phyloP scores from a whole-genome alignment of 2,113 vertebrate genomes.

The Abramis brama region DNA sequence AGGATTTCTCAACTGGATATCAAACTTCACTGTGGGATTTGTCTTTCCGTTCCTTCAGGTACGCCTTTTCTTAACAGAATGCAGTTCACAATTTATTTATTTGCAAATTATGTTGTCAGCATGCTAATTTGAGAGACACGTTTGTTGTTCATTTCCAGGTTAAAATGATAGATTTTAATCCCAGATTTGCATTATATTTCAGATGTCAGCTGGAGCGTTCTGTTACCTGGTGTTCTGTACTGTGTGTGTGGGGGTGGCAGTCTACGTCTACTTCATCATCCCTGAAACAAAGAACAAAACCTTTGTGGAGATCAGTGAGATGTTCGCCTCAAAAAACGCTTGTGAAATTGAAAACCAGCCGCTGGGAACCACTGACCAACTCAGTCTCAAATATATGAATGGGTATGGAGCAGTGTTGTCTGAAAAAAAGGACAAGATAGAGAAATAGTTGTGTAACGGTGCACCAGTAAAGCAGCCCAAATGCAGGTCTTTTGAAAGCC shows the following conservation, averaged over 20 bases:
- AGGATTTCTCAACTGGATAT: slow-evolving; percentile 90
- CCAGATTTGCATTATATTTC: slow-evolving; percentile 12
- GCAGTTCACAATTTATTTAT: too few species aligned
- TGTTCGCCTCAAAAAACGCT: slow-evolving; percentile 74
- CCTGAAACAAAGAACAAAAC: slow-evolving; percentile 91
- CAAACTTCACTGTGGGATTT: slow-evolving; percentile 88
- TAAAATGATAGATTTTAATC: neutral
- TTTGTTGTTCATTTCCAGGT: neutral
- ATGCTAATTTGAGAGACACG: neutral
- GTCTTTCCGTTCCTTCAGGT: slow-evolving; percentile 93
- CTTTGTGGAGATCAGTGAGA: slow-evolving; percentile 88
- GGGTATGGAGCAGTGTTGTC: slow-evolving; percentile 76
- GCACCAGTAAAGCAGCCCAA: neutral
- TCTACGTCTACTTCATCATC: slow-evolving; percentile 80
- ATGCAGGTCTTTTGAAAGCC: neutral
- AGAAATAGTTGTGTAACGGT: neutral
- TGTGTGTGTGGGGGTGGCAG: slow-evolving; percentile 79
- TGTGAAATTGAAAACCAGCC: slow-evolving; percentile 54
- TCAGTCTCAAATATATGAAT: slow-evolving; percentile 70
- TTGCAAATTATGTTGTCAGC: neutral
- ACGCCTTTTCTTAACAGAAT: neutral
- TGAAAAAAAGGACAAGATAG: neutral
- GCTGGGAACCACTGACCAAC: slow-evolving; percentile 45
- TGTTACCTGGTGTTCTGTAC: slow-evolving; percentile 86
- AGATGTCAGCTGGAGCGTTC: slow-evolving; percentile 83